These are phyloP conservation scores for Pelvicachromis taeniatus DNA, from an alignment of 2,113 vertebrate genomes.

Conservation along the genomic window DNA sequence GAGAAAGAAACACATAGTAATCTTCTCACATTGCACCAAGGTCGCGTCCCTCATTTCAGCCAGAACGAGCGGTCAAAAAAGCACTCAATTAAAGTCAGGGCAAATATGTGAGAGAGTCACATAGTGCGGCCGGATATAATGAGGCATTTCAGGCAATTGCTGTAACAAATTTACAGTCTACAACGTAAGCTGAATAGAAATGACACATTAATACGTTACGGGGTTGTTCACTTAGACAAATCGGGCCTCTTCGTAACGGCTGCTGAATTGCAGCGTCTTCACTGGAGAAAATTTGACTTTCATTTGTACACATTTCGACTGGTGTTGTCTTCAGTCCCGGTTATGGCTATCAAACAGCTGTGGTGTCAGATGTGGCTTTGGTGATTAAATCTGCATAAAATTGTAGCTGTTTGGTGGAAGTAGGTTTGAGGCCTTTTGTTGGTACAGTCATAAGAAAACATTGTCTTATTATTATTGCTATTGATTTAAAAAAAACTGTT, in stretches of 20 bases:
- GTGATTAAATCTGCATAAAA: not conserved
- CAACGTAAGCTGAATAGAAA: slow-evolving; percentile 39
- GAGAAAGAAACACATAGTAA: slow-evolving; percentile 15
- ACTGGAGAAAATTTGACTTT: accelerated
- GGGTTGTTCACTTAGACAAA: slow-evolving; percentile 17
- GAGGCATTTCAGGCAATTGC: slow-evolving; percentile 19
- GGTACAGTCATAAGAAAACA: not conserved
- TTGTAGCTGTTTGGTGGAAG: not conserved
- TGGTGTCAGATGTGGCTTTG: not conserved
- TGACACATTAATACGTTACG: slow-evolving; percentile 7
- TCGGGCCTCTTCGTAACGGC: not conserved
- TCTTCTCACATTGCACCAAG: slow-evolving; percentile 42
- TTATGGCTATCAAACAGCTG: not conserved
- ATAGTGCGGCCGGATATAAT: not conserved
- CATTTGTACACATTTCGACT: not conserved
- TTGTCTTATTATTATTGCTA: not conserved
- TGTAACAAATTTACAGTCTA: not conserved
- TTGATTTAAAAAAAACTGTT: not conserved
- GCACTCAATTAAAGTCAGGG: slow-evolving; percentile 36
- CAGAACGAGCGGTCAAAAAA: slow-evolving; percentile 33
- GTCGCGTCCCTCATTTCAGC: slow-evolving; percentile 50
- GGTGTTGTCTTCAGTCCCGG: not conserved
- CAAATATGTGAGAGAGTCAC: slow-evolving; percentile 22
- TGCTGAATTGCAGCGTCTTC: not conserved
- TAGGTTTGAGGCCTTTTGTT: not conserved